These are phyloP conservation scores for Tichodroma muraria DNA, from an alignment of 2,113 vertebrate species.

Conservation along the genomic window DNA sequence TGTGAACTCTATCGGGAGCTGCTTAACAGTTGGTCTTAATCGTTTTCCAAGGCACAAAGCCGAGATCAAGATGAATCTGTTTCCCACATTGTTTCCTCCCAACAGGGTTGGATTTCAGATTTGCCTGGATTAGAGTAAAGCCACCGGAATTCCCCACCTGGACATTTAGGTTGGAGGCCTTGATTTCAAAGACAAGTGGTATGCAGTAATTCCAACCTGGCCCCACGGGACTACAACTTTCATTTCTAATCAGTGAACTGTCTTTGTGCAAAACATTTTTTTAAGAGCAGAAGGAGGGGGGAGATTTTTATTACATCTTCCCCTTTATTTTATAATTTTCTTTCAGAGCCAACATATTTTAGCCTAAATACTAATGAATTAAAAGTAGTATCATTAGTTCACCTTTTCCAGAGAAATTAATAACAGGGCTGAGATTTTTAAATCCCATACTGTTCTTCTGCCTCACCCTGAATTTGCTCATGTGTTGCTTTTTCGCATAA, in stretches of 20 bases:
- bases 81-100: constrained; percentile 72
- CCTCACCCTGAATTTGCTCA: not conserved
- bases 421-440: constrained; percentile 27
- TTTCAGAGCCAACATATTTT: not conserved
- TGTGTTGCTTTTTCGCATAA: not conserved
- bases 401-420: constrained; percentile 28
- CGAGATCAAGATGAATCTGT: constrained; percentile 67
- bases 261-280: constrained; percentile 39
- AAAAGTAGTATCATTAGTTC: constrained; percentile 15
- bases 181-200: constrained; percentile 65
- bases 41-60: constrained; percentile 68
- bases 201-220: constrained; percentile 51
- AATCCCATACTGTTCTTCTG: not conserved
- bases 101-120: constrained; percentile 68
- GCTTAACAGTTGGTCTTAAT: constrained; percentile 68
- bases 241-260: constrained; percentile 51
- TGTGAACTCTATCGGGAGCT: constrained; percentile 55
- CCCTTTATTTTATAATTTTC: not conserved
- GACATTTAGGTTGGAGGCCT: constrained; percentile 59
- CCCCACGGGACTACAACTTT: constrained; percentile 8
- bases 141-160: constrained; percentile 70
- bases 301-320: constrained; percentile 26
- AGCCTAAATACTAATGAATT: constrained; percentile 30
- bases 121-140: constrained; percentile 69
- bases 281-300: not conserved